Evolutionary conservation across 2,113 vertebrate genomes (phyloP).

Genomic region (Fukomys damarensis): DNA sequence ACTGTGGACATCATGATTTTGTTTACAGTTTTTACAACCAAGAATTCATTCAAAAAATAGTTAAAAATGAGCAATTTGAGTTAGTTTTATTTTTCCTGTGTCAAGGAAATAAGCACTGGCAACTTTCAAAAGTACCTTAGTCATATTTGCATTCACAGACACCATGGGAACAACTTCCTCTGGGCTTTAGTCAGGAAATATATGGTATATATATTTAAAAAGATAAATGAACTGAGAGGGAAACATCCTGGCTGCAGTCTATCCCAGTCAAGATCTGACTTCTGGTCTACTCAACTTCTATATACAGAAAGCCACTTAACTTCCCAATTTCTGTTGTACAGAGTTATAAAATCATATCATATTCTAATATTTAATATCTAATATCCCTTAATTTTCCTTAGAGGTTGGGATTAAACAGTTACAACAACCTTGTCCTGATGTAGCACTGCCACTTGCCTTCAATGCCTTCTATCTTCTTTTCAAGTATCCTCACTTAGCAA

Average conservation of each 20-base stretch:
- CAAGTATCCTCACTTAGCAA: neutral
- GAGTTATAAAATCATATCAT: neutral
- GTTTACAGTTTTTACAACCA: neutral
- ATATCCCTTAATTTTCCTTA: neutral
- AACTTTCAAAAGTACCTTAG: neutral
- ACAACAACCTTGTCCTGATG: neutral
- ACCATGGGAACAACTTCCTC: neutral
- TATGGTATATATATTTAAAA: neutral
- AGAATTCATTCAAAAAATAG: neutral
- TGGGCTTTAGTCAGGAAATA: neutral
- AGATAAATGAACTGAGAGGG: neutral
- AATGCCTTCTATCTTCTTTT: neutral
- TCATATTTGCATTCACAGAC: neutral
- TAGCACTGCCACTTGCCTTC: neutral
- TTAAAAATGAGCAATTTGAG: neutral
- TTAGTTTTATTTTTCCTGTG: neutral
- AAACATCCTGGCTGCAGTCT: neutral
- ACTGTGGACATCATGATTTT: neutral
- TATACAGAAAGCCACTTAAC: neutral
- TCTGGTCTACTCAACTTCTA: neutral
- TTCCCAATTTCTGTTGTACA: neutral
- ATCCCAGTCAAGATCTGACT: neutral
- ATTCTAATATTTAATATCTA: neutral
- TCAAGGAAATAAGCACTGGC: neutral
- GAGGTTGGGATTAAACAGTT: neutral